Evolutionary conservation across 1,140 invertebrate species (phyloP).

Genomic region (Pentalonia nigronervosa): DNA sequence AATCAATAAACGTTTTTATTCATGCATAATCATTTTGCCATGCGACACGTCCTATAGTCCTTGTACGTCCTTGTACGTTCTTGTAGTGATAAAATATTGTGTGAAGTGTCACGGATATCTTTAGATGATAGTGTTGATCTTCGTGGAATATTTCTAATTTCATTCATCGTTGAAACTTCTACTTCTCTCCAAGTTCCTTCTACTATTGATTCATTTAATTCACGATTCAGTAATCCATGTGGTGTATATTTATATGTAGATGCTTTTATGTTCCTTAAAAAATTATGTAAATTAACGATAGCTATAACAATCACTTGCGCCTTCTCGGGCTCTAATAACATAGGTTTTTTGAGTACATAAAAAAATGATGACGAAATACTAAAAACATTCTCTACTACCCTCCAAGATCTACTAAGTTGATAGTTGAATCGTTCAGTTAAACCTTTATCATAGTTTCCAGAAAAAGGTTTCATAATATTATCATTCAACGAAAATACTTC

Average conservation of each 20-base stretch:
- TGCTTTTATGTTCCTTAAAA: not conserved
- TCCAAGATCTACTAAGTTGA: not conserved
- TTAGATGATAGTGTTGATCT: too few species aligned
- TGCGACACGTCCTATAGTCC: too few species aligned
- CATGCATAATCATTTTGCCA: too few species aligned
- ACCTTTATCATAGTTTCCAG: not conserved
- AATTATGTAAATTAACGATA: not conserved
- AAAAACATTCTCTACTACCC: not conserved
- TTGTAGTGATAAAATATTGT: too few species aligned
- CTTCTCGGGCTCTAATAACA: not conserved
- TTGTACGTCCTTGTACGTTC: too few species aligned
- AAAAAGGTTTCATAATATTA: not conserved
- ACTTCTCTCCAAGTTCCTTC: not conserved
- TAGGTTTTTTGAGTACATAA: not conserved
- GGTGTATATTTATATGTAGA: not conserved
- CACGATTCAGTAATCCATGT: not conserved
- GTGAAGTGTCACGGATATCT: too few species aligned
- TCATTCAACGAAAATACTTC: not conserved
- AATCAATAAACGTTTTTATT: not conserved
- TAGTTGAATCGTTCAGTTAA: not conserved
- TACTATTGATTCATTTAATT: not conserved
- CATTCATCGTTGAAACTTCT: too few species aligned
- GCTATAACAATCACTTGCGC: not conserved
- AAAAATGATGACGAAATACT: not conserved
- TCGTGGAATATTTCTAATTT: too few species aligned